phyloP scores from a whole-genome alignment of 2,797 vertebrate species.

The Muscicapa comitata region DNA sequence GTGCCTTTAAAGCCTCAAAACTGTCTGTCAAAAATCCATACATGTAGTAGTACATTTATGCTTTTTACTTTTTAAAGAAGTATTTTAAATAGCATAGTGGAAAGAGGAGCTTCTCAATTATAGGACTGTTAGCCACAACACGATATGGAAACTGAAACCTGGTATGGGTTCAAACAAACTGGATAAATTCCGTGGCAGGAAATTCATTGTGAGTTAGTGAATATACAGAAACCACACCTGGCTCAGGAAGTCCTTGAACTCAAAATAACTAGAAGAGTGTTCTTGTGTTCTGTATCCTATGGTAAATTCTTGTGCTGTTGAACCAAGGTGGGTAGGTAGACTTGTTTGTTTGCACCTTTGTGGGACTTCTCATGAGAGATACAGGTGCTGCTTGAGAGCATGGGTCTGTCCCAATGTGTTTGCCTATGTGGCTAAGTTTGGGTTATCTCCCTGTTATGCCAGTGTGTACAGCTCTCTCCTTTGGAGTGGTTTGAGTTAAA shows the following conservation, averaged over 20 bases:
- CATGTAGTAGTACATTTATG: not conserved
- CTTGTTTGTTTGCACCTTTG: not conserved
- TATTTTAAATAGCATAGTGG: not conserved
- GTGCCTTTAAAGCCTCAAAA: not conserved
- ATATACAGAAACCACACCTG: not conserved
- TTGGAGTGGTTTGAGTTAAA: not conserved
- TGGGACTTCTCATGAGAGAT: not conserved
- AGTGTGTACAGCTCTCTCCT: not conserved
- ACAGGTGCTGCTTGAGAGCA: not conserved
- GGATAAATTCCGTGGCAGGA: not conserved
- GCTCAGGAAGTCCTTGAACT: slow-evolving; percentile 31
- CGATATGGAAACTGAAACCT: not conserved
- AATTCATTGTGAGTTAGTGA: slow-evolving; percentile 6
- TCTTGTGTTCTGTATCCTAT: not conserved
- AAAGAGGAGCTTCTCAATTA: not conserved
- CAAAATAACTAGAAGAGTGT: not conserved
- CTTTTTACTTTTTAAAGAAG: not conserved
- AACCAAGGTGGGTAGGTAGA: not conserved
- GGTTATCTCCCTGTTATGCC: not conserved
- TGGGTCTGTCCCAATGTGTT: not conserved
- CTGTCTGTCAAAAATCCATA: not conserved
- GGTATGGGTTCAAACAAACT: not conserved
- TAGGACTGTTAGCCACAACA: not conserved
- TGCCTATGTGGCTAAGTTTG: not conserved
- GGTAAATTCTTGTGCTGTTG: not conserved